Evolutionary conservation across 2,888 invertebrate genomes (phyloP), one percentile per base, ranked within the genome.

Genomic region (Lepidonotus clava): DNA sequence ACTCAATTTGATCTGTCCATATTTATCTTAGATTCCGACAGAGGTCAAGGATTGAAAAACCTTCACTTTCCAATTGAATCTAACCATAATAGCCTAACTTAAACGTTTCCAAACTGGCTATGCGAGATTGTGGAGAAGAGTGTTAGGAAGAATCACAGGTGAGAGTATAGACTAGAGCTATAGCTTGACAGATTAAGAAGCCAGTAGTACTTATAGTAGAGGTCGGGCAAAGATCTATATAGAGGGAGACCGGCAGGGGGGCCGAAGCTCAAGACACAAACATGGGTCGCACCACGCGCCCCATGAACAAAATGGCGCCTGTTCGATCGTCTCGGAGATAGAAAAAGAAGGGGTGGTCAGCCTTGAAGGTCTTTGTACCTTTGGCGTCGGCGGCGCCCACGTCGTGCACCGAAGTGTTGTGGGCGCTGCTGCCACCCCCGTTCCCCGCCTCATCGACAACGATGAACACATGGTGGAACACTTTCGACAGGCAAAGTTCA

Each of bases 261-360:
- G 71, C 71, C 71, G 18, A 71, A 71, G 71, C 71, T 71, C 71
- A 71, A 21, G 71, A 71, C 18, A 71, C 38, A 71, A 71, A 71
- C 80, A 83, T 56, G 14, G 90, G 90, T 53, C 90, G 85, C 77
- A 88, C 86, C n/a, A 89, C 89, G 21, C 90, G 89, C 32, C 90
- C 90, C 53, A 89, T 87, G 41, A 90, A 84, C 34, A 87, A 53
- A 38, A 90, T 89, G 38, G 90, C 89, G 38, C 89, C 89, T 53
- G 89, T 90, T 66, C 90, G 84, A n/a, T 90, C 90, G 53, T 90
- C 90, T 32, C 86, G 86, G 51, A 90, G 86, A 77, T 90, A 76
- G 85, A 89, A 90, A 53, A 90, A 46, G 84, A 90, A 90, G 1
- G 90, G 90, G 40, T 90, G 89, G 51, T 90, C 90, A 66, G 89